Conservation (phyloP, 2,888 invertebrate species). For the Drosophila neotestacea region DNA sequence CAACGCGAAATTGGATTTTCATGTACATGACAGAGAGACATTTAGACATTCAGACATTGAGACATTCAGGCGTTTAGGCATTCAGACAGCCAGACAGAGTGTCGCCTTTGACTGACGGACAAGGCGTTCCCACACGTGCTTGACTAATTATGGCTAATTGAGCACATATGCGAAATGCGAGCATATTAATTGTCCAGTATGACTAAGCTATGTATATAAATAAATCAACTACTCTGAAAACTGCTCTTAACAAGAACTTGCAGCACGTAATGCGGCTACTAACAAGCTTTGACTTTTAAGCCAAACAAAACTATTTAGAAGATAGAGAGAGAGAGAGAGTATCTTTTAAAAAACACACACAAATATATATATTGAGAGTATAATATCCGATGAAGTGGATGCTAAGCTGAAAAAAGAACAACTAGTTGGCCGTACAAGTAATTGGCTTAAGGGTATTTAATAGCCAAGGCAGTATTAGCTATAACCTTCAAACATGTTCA, state of each 20-base stretch:
- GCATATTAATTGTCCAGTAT: conserved; percentile 66
- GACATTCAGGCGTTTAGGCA: conserved; percentile 18
- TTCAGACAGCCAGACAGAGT: conserved; percentile 25
- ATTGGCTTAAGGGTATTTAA: conserved; percentile 49
- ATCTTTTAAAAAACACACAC: neutral
- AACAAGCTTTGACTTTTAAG: conserved; percentile 28
- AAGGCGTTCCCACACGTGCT: conserved; percentile 75
- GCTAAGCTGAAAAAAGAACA: conserved; percentile 1
- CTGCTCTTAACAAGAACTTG: conserved; percentile 24
- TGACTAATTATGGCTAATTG: conserved; percentile 78
- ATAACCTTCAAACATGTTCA: conserved; percentile 58
- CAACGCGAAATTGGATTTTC: conserved; percentile 77
- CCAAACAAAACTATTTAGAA: neutral
- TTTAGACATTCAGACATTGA: conserved; percentile 16
- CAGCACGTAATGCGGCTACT: conserved; percentile 48
- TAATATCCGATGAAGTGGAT: neutral
- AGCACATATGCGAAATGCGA: conserved; percentile 69
- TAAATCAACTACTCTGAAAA: conserved; percentile 53
- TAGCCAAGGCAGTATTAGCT: conserved; percentile 24
- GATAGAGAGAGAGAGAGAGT: too few relatives aligned
- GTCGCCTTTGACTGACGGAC: conserved; percentile 61
- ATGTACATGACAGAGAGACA: conserved; percentile 65
- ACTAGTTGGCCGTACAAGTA: conserved; percentile 14
- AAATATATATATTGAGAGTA: neutral
- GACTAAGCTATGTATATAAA: conserved; percentile 38